A percentile compares a stretch with the other conserved stretches of the same genome.
Evolutionary conservation across 2,113 vertebrate genomes (phyloP).

Genomic region (Neotragus moschatus): DNA sequence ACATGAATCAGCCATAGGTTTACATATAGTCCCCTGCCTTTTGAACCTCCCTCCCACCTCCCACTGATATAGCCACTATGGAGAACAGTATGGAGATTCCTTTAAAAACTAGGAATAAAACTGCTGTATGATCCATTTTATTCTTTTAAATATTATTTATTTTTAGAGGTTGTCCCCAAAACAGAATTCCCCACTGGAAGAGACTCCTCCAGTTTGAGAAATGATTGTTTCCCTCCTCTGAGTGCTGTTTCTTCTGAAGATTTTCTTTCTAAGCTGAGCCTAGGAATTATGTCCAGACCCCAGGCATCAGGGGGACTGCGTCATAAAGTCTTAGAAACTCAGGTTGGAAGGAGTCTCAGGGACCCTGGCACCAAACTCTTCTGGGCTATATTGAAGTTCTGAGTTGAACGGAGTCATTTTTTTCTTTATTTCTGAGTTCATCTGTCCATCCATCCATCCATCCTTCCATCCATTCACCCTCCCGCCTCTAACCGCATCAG

Average conservation of each 20-base stretch:
- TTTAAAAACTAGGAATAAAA: background rate
- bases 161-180: background rate
- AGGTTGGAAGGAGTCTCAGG: no score
- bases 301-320: background rate
- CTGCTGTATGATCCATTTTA: background rate
- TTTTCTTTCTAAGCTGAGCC: background rate
- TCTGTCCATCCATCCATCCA: background rate
- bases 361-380: background rate
- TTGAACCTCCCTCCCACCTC: background rate
- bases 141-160: background rate
- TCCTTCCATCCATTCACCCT: background rate
- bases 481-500: rapidly evolving
- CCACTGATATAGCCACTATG: background rate
- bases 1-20: background rate
- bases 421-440: background rate
- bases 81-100: background rate
- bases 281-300: background rate
- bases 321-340: background rate
- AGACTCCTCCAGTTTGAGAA: background rate
- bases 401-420: background rate
- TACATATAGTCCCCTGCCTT: background rate
- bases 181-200: background rate
- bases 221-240: background rate
- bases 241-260: background rate
- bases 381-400: background rate